A percentile compares a stretch with the other conserved stretches of the same genome.
Conservation (phyloP, 2,888 invertebrate species). For the Drosophila dives region DNA sequence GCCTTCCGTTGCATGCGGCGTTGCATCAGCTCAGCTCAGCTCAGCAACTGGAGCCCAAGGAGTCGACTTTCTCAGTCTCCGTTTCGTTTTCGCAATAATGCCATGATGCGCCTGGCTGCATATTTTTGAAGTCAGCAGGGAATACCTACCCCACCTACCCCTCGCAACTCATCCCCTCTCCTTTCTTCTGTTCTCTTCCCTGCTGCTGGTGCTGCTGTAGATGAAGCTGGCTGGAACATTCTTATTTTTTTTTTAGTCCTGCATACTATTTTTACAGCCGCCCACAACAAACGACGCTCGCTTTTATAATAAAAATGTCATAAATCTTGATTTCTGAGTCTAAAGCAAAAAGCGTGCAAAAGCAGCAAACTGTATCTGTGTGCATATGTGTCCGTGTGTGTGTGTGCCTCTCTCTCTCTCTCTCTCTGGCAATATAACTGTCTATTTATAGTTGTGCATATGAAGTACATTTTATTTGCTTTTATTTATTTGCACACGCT, state of each 20-base stretch:
- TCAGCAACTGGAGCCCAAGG: conserved; percentile 39
- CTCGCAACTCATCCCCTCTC: neutral
- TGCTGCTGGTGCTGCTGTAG: neutral
- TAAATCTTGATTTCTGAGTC: conserved; percentile 80
- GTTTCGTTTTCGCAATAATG: conserved; percentile 51
- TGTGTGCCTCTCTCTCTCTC: conserved; percentile 7
- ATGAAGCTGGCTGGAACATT: neutral
- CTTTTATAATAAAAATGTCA: conserved; percentile 80
- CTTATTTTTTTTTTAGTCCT: conserved; percentile 16
- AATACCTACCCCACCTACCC: conserved; percentile 11
- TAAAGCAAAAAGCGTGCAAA: conserved; percentile 73
- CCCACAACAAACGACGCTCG: conserved; percentile 65
- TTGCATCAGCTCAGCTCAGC: conserved; percentile 44
- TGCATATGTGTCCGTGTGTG: neutral
- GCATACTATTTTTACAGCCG: conserved; percentile 51
- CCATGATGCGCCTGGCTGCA: conserved; percentile 71
- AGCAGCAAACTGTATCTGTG: conserved; percentile 36
- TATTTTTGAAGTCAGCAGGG: conserved; percentile 70
- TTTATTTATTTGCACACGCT: conserved; percentile 68
- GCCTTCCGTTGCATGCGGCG: conserved; percentile 78
- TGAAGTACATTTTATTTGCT: conserved; percentile 74
- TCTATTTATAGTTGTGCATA: conserved; percentile 70
- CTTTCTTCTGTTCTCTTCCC: neutral
- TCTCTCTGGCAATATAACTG: conserved; percentile 65
- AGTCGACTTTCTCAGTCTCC: conserved; percentile 28